Evolutionary conservation across 1,140 invertebrate species (phyloP), one percentile per base, ranked within the genome.

Genomic region (Aphaenogaster floridana): DNA sequence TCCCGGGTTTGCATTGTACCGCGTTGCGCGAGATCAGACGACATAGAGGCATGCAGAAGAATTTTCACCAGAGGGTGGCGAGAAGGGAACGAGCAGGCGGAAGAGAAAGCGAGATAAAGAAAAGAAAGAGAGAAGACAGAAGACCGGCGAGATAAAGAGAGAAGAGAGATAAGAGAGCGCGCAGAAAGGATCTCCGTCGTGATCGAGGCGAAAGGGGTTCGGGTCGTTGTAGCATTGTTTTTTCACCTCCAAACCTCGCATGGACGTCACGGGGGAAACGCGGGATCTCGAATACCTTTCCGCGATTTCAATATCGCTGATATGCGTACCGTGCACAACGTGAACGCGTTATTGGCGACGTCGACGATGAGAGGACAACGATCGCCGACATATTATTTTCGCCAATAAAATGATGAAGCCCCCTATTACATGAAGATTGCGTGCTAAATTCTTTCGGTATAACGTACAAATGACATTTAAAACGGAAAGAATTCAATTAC

Each of bases 1-100:
- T 84, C 86, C 84, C 88, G 86, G 91, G 81, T 90, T 89, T 88
- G 91, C 92, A 93, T 93, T 93, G 90, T 93, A 68, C 77, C 86
- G 54, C 13, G 68, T 91, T 87, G 90, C 80, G 81, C 89, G 90
- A 69, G 74, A 87, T 71, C 83, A 61, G 52, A 81, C 86, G 84
- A 68, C 45, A 80, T 66, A 68, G 52, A 78, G 76, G 59, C 76
- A 89, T 76, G 90, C 87, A 71, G 87, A 92, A 92, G 91, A 85
- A 93, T 92, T 92, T 69, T 87, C 86, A 90, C 86, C 57, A 89
- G 72, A 91, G 78, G 81, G 64, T 34, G 34, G 77, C 52, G 64
- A 57, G 63, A 84, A 54, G 64, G 36, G 48, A 81, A 87, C 15
- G 76, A n/a, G 42, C n/a, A 83, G 34, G 21, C 11, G 78, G 36